A percentile compares a stretch with the other conserved stretches of the same genome.
Conservation (phyloP, 1,140 invertebrate genomes). For the Heliconius congener region DNA sequence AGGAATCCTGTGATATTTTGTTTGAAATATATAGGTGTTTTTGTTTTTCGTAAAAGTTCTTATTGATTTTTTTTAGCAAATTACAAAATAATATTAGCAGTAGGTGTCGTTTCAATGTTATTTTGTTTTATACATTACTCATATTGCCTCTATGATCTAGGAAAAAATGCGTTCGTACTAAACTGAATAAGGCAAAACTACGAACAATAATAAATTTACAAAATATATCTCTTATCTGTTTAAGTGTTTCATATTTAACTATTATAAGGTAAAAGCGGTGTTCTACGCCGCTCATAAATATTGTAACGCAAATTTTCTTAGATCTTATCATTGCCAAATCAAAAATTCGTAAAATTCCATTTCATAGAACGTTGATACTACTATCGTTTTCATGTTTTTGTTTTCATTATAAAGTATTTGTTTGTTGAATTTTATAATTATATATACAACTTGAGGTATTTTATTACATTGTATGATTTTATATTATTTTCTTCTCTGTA, state of each 20-base stretch:
- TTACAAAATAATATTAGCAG: constrained; percentile 19
- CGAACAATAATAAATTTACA: background rate
- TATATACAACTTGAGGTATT: background rate
- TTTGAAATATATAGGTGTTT: constrained; percentile 20
- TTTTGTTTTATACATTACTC: constrained; percentile 16
- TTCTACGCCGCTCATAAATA: too few relatives aligned
- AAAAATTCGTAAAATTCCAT: constrained; percentile 23
- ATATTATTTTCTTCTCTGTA: background rate
- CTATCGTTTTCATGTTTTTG: constrained; percentile 16
- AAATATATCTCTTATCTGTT: background rate
- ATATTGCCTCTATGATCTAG: constrained; percentile 11
- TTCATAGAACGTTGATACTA: constrained; percentile 20
- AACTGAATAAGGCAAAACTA: background rate
- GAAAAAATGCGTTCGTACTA: background rate
- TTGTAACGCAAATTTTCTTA: background rate
- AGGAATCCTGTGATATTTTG: constrained; percentile 21
- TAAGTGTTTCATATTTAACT: too few relatives aligned
- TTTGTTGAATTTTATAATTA: constrained; percentile 9
- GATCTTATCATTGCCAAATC: constrained; percentile 20
- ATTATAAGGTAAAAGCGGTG: too few relatives aligned
- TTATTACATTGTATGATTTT: background rate
- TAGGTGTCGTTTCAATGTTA: constrained; percentile 24
- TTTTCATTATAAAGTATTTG: constrained; percentile 15
- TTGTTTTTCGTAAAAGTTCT: background rate
- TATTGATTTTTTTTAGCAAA: constrained; percentile 10